These are phyloP conservation scores for Platalea minor DNA, from an alignment of 2,797 vertebrate genomes.

Conservation along the genomic window DNA sequence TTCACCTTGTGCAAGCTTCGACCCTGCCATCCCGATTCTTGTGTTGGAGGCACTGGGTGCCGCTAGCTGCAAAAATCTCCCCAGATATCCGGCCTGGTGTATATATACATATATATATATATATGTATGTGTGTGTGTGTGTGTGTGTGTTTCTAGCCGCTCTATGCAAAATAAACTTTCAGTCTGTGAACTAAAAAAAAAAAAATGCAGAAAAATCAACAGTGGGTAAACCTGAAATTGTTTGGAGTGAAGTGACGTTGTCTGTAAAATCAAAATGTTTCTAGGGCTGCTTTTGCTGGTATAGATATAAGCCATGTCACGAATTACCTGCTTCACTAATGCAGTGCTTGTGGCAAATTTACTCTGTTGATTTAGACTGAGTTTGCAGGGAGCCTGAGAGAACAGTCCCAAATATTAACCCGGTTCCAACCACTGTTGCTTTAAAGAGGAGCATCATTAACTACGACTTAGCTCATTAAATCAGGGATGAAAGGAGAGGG, in stretches of 20 bases:
- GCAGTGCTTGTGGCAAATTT: background rate
- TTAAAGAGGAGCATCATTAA: background rate
- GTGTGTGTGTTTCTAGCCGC: background rate
- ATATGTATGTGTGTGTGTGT: background rate
- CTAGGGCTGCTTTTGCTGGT: background rate
- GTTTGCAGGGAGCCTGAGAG: background rate
- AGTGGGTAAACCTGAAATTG: background rate
- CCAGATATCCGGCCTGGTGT: background rate
- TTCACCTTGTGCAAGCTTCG: background rate
- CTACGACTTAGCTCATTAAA: background rate
- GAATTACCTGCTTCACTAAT: background rate
- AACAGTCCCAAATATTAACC: background rate
- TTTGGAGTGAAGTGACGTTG: background rate
- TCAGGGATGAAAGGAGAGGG: slow-evolving; percentile 18
- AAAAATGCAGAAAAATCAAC: accelerated
- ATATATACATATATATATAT: background rate
- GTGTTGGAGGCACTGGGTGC: background rate
- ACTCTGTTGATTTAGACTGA: background rate
- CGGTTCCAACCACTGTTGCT: background rate
- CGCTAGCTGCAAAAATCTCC: background rate
- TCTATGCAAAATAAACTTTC: background rate
- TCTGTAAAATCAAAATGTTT: background rate
- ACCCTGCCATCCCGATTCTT: background rate
- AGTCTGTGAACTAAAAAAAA: background rate
- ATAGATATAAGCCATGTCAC: background rate